Conservation (phyloP, 2,888 invertebrate species). For the Mesorhabditis belari region DNA sequence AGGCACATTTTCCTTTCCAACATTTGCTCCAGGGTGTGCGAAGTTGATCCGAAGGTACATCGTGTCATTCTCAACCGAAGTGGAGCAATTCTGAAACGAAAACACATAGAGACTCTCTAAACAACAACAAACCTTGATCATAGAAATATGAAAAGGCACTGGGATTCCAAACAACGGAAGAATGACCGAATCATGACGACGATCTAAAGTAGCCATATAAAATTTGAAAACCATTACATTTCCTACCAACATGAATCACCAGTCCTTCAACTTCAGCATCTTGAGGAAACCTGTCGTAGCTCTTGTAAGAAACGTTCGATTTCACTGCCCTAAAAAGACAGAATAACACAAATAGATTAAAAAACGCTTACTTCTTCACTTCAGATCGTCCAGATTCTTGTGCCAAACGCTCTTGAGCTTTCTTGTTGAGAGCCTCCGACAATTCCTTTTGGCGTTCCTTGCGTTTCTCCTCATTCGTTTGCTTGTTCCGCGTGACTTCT, state of each 20-base stretch:
- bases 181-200: slow-evolving; percentile 90
- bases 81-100: slow-evolving; percentile 76
- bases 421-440: slow-evolving; percentile 79
- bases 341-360: too few relatives aligned
- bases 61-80: slow-evolving; percentile 96
- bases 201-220: slow-evolving; percentile 63
- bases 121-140: slow-evolving; percentile 67
- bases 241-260: slow-evolving; percentile 84
- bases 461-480: slow-evolving; percentile 91
- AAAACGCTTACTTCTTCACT: slow-evolving; percentile 23
- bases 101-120: background rate
- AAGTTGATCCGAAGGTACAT: slow-evolving; percentile 95
- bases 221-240: too few relatives aligned
- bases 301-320: slow-evolving; percentile 90
- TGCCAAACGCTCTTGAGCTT: slow-evolving; percentile 82
- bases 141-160: slow-evolving; percentile 96
- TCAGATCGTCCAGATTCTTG: slow-evolving; percentile 62
- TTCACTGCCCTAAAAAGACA: slow-evolving; percentile 63
- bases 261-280: slow-evolving; percentile 89
- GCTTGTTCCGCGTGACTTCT: slow-evolving; percentile 65
- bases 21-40: slow-evolving; percentile 89
- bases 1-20: slow-evolving; percentile 78
- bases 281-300: slow-evolving; percentile 80
- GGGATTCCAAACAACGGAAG: slow-evolving; percentile 90
- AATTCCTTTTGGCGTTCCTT: slow-evolving; percentile 92